A percentile compares a stretch with the other conserved stretches of the same genome.
Evolutionary conservation across 2,888 invertebrate genomes (phyloP).

Genomic region (Perithous albicinctus): DNA sequence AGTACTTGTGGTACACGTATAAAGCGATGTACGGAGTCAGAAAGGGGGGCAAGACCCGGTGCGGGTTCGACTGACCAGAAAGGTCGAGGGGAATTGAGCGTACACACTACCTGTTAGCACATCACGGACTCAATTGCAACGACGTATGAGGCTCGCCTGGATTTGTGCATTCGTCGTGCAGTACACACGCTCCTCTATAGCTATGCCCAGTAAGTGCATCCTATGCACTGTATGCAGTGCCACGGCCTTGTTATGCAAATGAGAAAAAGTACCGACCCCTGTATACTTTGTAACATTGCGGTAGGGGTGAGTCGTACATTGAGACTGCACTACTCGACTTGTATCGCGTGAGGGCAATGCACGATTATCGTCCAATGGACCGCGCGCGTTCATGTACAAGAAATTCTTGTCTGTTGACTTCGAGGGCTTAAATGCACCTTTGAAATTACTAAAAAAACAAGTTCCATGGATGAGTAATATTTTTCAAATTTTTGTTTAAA

Average conservation of each 20-base stretch:
- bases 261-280: slow-evolving; percentile 21
- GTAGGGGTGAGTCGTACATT: neutral
- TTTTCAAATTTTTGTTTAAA: no score
- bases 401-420: slow-evolving; percentile 39
- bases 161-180: slow-evolving; percentile 55
- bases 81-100: slow-evolving; percentile 52
- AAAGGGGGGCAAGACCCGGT: slow-evolving; percentile 12
- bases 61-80: slow-evolving; percentile 55
- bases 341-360: slow-evolving; percentile 47
- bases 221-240: slow-evolving; percentile 23
- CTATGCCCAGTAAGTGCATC: slow-evolving; percentile 20
- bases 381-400: slow-evolving; percentile 7
- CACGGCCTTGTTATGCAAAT: slow-evolving; percentile 65
- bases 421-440: slow-evolving; percentile 19
- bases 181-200: neutral
- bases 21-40: neutral
- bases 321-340: slow-evolving; percentile 27
- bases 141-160: slow-evolving; percentile 35
- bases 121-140: slow-evolving; percentile 64
- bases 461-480: no score
- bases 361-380: slow-evolving; percentile 59
- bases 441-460: neutral
- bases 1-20: slow-evolving; percentile 19
- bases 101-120: slow-evolving; percentile 55
- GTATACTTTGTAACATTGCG: neutral